phyloP scores from a whole-genome alignment of 2,113 vertebrate genomes.

The Oreochromis spilurus region DNA sequence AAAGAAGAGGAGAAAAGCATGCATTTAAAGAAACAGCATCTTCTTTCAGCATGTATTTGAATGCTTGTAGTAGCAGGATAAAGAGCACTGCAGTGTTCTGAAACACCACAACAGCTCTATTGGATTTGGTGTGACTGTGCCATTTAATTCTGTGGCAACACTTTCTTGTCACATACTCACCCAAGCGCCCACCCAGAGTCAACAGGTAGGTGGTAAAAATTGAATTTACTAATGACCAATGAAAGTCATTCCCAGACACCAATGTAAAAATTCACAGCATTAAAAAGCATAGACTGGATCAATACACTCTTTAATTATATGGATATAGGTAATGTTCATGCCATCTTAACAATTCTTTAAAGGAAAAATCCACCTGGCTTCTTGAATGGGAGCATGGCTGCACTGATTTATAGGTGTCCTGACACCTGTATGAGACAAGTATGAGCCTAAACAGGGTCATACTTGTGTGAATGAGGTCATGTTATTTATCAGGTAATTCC shows the following conservation, averaged over 20 bases:
- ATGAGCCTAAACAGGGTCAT: not conserved
- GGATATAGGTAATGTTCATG: not conserved
- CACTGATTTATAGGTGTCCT: not conserved
- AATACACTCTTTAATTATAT: not conserved
- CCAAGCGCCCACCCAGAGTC: not conserved
- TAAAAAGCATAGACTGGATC: not conserved
- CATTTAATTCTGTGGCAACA: not conserved
- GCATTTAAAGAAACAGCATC: not conserved
- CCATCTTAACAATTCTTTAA: not conserved
- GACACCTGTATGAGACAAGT: not conserved
- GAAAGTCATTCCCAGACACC: not conserved
- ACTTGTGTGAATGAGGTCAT: not conserved
- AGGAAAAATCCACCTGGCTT: not conserved
- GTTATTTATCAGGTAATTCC: not conserved
- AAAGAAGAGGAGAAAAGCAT: not conserved
- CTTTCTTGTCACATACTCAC: not conserved
- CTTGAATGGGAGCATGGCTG: not conserved
- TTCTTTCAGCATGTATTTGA: not conserved
- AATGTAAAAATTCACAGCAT: not conserved
- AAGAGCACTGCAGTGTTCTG: not conserved
- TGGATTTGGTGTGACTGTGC: not conserved
- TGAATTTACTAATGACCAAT: not conserved
- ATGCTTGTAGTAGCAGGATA: not conserved
- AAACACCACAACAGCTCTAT: not conserved
- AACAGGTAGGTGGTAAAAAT: not conserved